phyloP scores from a whole-genome alignment of 2,888 invertebrate species.

The Apotomis turbidana region DNA sequence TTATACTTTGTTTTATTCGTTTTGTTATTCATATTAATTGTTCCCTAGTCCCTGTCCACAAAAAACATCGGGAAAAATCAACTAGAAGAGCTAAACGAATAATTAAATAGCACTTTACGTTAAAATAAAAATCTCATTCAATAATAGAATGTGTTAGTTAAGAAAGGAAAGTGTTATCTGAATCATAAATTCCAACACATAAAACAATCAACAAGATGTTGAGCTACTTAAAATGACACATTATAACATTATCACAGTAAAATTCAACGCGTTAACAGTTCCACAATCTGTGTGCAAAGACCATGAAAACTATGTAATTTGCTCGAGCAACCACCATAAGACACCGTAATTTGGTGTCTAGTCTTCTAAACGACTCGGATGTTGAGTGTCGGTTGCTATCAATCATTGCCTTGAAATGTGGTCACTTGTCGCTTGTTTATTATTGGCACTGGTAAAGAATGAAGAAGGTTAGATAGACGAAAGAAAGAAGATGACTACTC shows the following conservation, averaged over 20 bases:
- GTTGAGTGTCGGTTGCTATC: slow-evolving; percentile 9
- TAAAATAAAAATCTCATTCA: no score
- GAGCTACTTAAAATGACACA: neutral
- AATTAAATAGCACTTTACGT: no score
- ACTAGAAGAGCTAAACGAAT: no score
- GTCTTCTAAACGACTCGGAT: slow-evolving; percentile 40
- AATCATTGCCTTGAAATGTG: neutral
- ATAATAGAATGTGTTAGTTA: no score
- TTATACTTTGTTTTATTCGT: no score
- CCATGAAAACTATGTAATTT: slow-evolving; percentile 48
- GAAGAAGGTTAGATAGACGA: no score
- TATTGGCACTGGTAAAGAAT: neutral
- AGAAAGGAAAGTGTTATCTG: no score
- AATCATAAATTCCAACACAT: neutral
- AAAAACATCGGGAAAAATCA: no score
- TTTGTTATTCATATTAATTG: no score
- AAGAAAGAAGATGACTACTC: no score
- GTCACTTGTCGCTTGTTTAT: neutral
- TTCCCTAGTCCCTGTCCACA: no score
- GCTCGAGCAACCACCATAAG: slow-evolving; percentile 50
- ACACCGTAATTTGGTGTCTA: slow-evolving; percentile 47
- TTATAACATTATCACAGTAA: slow-evolving; percentile 14
- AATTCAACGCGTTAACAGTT: slow-evolving; percentile 23
- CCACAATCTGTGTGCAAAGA: slow-evolving; percentile 27
- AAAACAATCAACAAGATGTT: neutral